Evolutionary conservation across 2,888 invertebrate species (phyloP).

Genomic region (Drosophila gaucha): DNA sequence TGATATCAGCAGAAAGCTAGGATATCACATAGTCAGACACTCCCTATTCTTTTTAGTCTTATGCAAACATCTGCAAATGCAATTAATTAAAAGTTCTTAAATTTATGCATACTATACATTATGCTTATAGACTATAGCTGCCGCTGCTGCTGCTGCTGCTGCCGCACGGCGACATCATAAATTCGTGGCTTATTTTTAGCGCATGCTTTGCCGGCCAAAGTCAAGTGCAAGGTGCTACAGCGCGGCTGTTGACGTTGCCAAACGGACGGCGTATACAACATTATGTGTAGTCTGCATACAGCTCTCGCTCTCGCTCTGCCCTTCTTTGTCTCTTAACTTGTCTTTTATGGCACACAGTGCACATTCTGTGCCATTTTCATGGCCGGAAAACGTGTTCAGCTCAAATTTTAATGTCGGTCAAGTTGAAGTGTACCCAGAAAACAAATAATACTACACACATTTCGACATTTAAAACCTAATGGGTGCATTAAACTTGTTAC

Average conservation of each 20-base stretch:
- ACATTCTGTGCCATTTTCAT: slow-evolving; percentile 30
- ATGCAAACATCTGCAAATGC: slow-evolving; percentile 23
- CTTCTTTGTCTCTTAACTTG: slow-evolving; percentile 8
- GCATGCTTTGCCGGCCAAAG: slow-evolving; percentile 26
- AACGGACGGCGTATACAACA: slow-evolving; percentile 34
- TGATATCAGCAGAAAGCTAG: too few species aligned
- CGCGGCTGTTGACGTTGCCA: slow-evolving; percentile 58
- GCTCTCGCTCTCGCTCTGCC: neutral
- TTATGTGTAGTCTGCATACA: slow-evolving; percentile 40
- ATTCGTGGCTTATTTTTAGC: slow-evolving; percentile 69
- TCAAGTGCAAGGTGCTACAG: slow-evolving; percentile 72
- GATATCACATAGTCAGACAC: neutral
- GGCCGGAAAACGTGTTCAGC: slow-evolving; percentile 29
- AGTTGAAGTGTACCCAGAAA: slow-evolving; percentile 48
- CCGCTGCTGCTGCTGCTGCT: neutral
- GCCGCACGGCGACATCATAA: slow-evolving; percentile 53
- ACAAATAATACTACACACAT: slow-evolving; percentile 24
- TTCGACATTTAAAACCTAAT: slow-evolving; percentile 8
- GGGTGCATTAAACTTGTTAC: slow-evolving; percentile 39
- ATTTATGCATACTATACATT: slow-evolving; percentile 1
- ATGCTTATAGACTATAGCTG: slow-evolving; percentile 5
- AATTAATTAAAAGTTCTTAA: slow-evolving; percentile 13
- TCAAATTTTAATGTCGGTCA: slow-evolving; percentile 55
- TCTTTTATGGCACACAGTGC: slow-evolving; percentile 33
- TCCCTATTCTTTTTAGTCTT: slow-evolving; percentile 3